phyloP scores from a whole-genome alignment of 2,888 invertebrate genomes.

The Caenorhabditis plicata region DNA sequence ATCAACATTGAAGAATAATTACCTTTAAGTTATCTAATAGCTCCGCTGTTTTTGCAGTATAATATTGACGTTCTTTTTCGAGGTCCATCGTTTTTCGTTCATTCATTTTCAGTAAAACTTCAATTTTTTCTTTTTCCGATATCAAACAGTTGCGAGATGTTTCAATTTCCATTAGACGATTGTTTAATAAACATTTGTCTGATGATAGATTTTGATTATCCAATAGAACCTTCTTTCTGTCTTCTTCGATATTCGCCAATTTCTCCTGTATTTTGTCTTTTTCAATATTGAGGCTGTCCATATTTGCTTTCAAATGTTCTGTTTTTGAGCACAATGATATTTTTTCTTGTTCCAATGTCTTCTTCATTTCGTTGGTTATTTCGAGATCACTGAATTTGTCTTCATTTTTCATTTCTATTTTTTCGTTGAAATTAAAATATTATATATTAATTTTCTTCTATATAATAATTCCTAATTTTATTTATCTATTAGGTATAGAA shows the following conservation, averaged over 20 bases:
- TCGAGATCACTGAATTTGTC: constrained; percentile 68
- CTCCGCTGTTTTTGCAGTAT: constrained; percentile 67
- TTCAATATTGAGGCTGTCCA: constrained; percentile 66
- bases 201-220: constrained; percentile 67
- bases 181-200: constrained; percentile 65
- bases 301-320: constrained; percentile 53
- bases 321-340: constrained; percentile 59
- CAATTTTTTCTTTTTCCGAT: constrained; percentile 67
- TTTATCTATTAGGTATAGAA: too few relatives aligned
- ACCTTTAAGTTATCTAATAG: constrained; percentile 67
- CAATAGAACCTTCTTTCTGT: constrained; percentile 65
- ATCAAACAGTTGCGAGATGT: constrained; percentile 65
- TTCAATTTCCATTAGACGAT: constrained; percentile 66
- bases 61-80: constrained; percentile 68
- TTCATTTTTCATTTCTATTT: too few relatives aligned
- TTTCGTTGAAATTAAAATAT: too few relatives aligned
- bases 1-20: constrained; percentile 6
- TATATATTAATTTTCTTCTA: too few relatives aligned
- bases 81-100: constrained; percentile 65
- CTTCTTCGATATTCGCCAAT: constrained; percentile 58
- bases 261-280: constrained; percentile 66
- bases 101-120: constrained; percentile 66
- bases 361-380: constrained; percentile 66
- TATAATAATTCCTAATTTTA: too few relatives aligned
- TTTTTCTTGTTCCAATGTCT: constrained; percentile 65